These are phyloP conservation scores for Pedionomus torquatus DNA, from an alignment of 2,113 vertebrate species.

Conservation along the genomic window DNA sequence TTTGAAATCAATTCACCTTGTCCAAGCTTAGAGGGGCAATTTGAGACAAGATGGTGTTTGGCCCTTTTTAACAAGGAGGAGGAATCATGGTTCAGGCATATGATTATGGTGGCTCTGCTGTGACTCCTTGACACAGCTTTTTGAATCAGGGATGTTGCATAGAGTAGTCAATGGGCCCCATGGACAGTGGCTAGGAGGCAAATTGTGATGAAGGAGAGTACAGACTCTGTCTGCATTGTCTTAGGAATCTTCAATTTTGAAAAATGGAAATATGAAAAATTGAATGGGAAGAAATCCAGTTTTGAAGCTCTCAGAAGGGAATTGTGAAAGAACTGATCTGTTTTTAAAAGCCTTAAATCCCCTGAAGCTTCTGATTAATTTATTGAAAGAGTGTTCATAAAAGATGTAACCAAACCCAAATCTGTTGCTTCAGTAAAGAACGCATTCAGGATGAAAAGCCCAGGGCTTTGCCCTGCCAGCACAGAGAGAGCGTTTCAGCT, in stretches of 20 bases:
- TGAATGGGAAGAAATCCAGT: constrained; percentile 28
- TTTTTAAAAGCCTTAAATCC: constrained; percentile 34
- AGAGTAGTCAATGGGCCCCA: fast-evolving
- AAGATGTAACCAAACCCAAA: constrained; percentile 32
- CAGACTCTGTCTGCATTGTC: neutral
- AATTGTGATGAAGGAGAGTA: neutral
- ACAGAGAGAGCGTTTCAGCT: neutral
- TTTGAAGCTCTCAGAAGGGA: constrained; percentile 20
- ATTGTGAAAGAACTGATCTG: constrained; percentile 14
- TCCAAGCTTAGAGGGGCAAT: neutral
- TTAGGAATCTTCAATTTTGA: neutral
- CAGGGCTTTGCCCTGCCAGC: neutral
- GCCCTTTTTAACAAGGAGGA: neutral
- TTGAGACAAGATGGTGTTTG: neutral
- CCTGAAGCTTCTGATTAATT: constrained; percentile 57
- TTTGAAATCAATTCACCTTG: neutral
- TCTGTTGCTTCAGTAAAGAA: neutral
- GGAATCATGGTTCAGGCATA: neutral
- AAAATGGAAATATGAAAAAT: constrained; percentile 32
- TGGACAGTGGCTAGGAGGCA: fast-evolving
- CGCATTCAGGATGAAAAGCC: neutral
- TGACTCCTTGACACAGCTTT: neutral
- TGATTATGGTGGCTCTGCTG: neutral
- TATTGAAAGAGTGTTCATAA: constrained; percentile 52
- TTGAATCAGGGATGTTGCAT: neutral